phyloP scores from a whole-genome alignment of 2,888 invertebrate species.

The Sycophila texana region DNA sequence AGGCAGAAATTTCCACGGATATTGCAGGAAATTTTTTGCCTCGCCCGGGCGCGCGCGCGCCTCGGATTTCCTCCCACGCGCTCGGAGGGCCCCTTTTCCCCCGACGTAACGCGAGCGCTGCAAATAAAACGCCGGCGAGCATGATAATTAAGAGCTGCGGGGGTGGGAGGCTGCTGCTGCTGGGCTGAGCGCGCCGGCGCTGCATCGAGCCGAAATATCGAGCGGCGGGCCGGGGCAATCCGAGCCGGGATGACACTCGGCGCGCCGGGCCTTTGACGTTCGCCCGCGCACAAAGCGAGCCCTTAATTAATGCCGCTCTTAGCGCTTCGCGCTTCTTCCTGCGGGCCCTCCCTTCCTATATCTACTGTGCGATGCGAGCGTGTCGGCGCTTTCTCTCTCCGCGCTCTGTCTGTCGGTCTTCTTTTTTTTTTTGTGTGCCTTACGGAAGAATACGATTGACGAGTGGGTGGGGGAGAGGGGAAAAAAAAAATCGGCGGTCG shows the following conservation, averaged over 20 bases:
- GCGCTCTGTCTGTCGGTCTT: background rate
- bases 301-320: conserved; percentile 51
- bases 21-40: too few relatives aligned
- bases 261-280: conserved; percentile 46
- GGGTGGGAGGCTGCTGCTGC: background rate
- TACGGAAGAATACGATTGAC: too few relatives aligned
- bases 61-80: background rate
- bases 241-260: conserved; percentile 51
- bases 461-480: too few relatives aligned
- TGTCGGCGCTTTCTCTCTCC: background rate
- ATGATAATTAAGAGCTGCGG: conserved; percentile 53
- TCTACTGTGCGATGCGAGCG: background rate
- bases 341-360: too few relatives aligned
- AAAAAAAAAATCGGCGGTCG: too few relatives aligned
- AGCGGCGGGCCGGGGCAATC: conserved; percentile 31
- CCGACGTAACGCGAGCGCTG: conserved; percentile 6
- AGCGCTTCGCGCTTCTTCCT: background rate
- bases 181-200: background rate
- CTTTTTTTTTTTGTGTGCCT: background rate
- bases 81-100: background rate
- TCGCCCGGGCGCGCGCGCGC: too few relatives aligned
- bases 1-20: too few relatives aligned
- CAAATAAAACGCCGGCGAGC: conserved; percentile 51
- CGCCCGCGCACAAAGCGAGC: conserved; percentile 41
- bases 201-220: conserved; percentile 41